Base-by-base conservation (phyloP, 2,797 vertebrate genomes). In the Agapornis canus region DNA sequence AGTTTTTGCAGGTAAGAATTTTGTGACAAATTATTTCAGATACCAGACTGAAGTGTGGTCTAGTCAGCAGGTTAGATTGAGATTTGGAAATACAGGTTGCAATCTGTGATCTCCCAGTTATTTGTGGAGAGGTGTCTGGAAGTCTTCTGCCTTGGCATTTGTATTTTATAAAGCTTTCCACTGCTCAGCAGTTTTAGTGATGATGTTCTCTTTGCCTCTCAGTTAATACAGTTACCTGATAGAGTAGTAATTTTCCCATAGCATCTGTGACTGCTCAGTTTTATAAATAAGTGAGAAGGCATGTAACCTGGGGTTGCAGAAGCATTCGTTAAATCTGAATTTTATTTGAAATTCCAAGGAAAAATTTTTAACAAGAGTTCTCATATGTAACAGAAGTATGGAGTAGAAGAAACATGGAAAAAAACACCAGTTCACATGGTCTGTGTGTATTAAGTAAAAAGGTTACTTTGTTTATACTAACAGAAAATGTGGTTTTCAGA, bases 1-100 rank as follows among this genome's bases (percentile, higher is more conserved):
- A 99, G 96, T 99, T 99, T 98, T 98, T 99, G 89, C 99, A 99
- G 98, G 99, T 99, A 97, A 96, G 97, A 77, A 42, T 94, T 92
- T 69, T 81, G 6, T 89, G 25, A 42, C 59, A n/a, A 23, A 18
- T 61, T 66, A 27, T 81, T 86, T 82, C 54, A 56, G 23, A 9
- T 60, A 43, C 51, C 82, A 80, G 69, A 59, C 47, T 57, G 84
- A 92, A 77, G 71, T 39, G 32, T 31, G 15, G 9, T 76, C 31
- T 83, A 92, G 60, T 91, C 83, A 89, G 42, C 49, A 65, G 56
- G 51, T 88, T 57, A 22, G 11, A n/a, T 13, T 54, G 42, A 56
- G 54, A 57, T 66, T 59, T 68, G 32, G 40, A 70, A 27, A 49
- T 83, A 51, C 0, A 57, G 12, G 9, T 56, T 49, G 27, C 80